These are phyloP conservation scores for Ptilodon capucinus DNA, from an alignment of 2,888 invertebrate genomes.

Conservation along the genomic window DNA sequence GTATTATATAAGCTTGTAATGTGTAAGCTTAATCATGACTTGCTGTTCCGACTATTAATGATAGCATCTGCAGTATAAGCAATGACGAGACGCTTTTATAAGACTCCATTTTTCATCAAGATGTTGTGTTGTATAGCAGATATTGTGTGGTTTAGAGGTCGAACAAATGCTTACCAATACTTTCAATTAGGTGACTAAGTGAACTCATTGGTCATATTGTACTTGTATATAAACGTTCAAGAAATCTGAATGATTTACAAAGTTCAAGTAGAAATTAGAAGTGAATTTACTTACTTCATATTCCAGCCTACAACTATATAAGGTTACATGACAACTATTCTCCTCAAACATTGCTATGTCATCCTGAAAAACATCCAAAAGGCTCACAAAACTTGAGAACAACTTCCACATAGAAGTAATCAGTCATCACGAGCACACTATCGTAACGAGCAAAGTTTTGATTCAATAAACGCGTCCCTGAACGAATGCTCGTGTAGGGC, in stretches of 20 bases:
- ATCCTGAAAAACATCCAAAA: not conserved
- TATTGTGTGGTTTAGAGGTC: not conserved
- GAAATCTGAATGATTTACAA: too few species aligned
- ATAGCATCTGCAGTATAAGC: slow-evolving; percentile 8
- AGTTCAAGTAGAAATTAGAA: too few species aligned
- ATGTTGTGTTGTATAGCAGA: slow-evolving; percentile 3
- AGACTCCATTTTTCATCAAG: slow-evolving; percentile 27
- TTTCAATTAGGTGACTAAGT: too few species aligned
- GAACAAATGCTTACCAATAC: too few species aligned
- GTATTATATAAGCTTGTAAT: not conserved
- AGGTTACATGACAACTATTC: not conserved
- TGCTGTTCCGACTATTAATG: slow-evolving; percentile 1
- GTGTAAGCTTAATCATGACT: slow-evolving; percentile 14
- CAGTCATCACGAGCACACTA: slow-evolving; percentile 28
- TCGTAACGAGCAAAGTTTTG: slow-evolving; percentile 37
- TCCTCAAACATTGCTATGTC: not conserved
- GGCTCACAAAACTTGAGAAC: slow-evolving; percentile 9
- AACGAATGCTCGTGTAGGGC: slow-evolving; percentile 13
- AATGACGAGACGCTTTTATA: slow-evolving; percentile 14
- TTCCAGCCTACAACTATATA: not conserved
- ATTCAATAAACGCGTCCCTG: slow-evolving; percentile 32
- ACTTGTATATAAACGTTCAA: too few species aligned
- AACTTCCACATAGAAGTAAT: slow-evolving; percentile 21
- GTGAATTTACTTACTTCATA: too few species aligned
- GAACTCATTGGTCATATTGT: too few species aligned